Evolutionary conservation across 2,888 invertebrate species (phyloP).

Genomic region (Nyleta sp.): DNA sequence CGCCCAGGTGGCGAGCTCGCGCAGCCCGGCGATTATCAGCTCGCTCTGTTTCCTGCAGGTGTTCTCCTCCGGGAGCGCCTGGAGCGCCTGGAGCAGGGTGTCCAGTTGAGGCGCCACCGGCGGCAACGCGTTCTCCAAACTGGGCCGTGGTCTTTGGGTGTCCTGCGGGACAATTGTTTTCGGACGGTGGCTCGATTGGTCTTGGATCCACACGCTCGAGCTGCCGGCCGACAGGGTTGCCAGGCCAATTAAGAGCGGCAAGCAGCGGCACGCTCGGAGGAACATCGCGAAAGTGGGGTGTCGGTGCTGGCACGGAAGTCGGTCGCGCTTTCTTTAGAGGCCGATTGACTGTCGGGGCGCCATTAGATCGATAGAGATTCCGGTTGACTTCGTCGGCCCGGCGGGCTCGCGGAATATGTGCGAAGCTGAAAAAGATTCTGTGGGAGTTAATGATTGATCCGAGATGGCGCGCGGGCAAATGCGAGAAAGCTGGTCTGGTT

Average conservation of each 20-base stretch:
- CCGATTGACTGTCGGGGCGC: conserved; percentile 2
- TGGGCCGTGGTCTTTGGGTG: not conserved
- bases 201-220: conserved; percentile 3
- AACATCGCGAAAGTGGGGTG: conserved; percentile 20
- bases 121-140: conserved; percentile 60
- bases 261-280: not conserved
- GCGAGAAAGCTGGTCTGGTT: too few species aligned
- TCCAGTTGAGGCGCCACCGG: conserved; percentile 67
- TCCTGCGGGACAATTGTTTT: conserved; percentile 9
- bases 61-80: conserved; percentile 66
- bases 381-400: too few species aligned
- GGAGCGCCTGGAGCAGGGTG: conserved; percentile 65
- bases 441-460: too few species aligned
- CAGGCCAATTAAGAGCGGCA: conserved; percentile 21
- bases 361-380: conserved; percentile 35
- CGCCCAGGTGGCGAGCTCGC: conserved; percentile 73
- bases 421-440: too few species aligned
- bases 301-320: too few species aligned
- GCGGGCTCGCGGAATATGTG: too few species aligned
- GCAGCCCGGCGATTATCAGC: conserved; percentile 67
- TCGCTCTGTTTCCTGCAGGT: conserved; percentile 71
- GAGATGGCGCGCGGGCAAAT: too few species aligned
- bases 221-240: conserved; percentile 3
- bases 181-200: conserved; percentile 1
- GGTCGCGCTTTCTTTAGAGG: conserved; percentile 9